These are phyloP conservation scores for Rissa tridactyla DNA, from an alignment of 2,113 vertebrate genomes.

Conservation along the genomic window DNA sequence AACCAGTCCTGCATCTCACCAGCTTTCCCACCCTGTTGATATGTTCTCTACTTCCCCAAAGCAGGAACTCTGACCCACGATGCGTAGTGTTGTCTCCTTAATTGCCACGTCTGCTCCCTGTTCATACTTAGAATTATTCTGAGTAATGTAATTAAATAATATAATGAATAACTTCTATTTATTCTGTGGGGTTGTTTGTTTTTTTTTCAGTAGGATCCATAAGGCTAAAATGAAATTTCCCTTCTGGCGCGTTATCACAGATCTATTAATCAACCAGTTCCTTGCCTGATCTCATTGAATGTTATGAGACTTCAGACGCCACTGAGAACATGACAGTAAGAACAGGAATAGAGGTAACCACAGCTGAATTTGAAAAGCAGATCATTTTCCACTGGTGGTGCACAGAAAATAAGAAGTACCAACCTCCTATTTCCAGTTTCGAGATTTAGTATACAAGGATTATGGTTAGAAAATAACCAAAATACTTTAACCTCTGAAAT, in stretches of 20 bases:
- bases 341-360: neutral
- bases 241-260: neutral
- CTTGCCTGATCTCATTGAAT: neutral
- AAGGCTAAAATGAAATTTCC: neutral
- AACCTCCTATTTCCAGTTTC: neutral
- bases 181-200: fast-evolving
- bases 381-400: neutral
- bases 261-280: neutral
- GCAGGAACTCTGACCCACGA: neutral
- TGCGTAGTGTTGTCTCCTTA: neutral
- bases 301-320: neutral
- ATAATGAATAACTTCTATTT: neutral
- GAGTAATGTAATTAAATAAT: neutral
- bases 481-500: neutral
- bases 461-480: neutral
- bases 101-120: neutral
- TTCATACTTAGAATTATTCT: neutral
- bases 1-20: neutral
- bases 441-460: neutral
- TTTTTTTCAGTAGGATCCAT: neutral
- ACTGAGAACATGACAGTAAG: neutral
- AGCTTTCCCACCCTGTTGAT: neutral
- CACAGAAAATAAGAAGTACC: neutral
- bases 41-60: neutral
- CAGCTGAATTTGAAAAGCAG: neutral